Evolutionary conservation across 2,113 vertebrate genomes (phyloP), one percentile per base, ranked within the genome.

Genomic region (Picathartes gymnocephalus): DNA sequence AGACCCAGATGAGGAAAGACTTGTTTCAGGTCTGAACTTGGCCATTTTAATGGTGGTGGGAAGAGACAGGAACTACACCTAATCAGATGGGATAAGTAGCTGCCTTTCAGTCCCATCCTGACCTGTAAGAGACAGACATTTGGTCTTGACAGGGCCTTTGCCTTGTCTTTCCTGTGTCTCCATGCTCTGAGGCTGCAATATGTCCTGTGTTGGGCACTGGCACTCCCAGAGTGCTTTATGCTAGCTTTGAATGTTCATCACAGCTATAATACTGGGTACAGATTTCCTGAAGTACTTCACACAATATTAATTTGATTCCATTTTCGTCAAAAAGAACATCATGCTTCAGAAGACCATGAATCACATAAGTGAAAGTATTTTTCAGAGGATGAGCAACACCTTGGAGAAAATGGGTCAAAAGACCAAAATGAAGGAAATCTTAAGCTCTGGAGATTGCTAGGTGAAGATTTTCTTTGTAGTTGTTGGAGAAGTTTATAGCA

Each of bases 331-430:
- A 70, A 77, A 54, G 6, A 92, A 30, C 18, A n/a, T 18, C 1
- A 74, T 0, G 1, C 7, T 77, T 93, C 21, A 68, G n/a, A 70
- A 78, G 35, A 74, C 11, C 0, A 0, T 66, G n/a, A 86, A 90
- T 73, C 23, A 72, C 8, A 9, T 20, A 53, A 13, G 9, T 4
- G 5, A 71, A 93, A 86, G 4, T 7, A 27, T 64, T 76, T 71
- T 83, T 71, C 30, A 53, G 35, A 81, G 18, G 5, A 45, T 45
- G 30, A 39, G 13, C 14, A 85, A 45, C 20, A 60, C 22, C 11
- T 92, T 60, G 39, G 22, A 81, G 54, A 89, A 94, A 78, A 35
- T 44, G 25, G 6, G 18, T 42, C 3, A 5, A 73, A 83, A 80
- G 31, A 35, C 12, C 23, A 78, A 93, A 69, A 76, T 33, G 5